Evolutionary conservation across 1,140 invertebrate species (phyloP).

Genomic region (Trachelipus rathkii): DNA sequence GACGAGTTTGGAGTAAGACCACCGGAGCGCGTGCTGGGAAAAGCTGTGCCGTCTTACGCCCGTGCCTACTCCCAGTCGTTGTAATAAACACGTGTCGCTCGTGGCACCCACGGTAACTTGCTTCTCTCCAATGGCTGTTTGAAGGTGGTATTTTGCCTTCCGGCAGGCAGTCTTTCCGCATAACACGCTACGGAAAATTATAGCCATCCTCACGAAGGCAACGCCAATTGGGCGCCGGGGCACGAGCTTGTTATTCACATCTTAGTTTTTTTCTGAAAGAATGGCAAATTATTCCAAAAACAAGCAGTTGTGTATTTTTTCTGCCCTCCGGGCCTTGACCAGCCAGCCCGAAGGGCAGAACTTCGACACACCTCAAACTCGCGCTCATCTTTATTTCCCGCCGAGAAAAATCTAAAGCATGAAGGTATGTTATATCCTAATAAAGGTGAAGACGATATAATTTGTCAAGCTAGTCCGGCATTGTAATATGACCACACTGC

Average conservation of each 20-base stretch:
- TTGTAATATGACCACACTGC: no score
- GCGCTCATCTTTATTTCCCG: no score
- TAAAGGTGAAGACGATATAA: conserved; percentile 28
- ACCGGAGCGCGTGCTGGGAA: conserved; percentile 18
- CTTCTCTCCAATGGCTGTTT: no score
- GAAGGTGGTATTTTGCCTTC: background rate
- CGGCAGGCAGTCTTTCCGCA: background rate
- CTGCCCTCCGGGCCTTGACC: conserved; percentile 40
- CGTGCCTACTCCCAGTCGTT: conserved; percentile 26
- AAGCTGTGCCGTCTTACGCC: conserved; percentile 22
- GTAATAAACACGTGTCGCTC: conserved; percentile 32
- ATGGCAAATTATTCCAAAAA: conserved; percentile 39
- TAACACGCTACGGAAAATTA: no score
- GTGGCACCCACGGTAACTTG: conserved; percentile 19
- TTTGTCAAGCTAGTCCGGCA: conserved; percentile 34
- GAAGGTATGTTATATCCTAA: background rate
- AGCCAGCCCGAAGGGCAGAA: conserved; percentile 41
- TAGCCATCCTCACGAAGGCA: background rate
- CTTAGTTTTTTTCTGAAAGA: conserved; percentile 4
- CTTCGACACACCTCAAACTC: conserved; percentile 5
- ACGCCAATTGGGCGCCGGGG: background rate
- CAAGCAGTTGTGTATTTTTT: conserved; percentile 36
- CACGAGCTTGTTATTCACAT: background rate
- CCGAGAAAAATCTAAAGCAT: background rate
- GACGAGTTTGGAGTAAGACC: background rate